Conservation (phyloP, 2,797 vertebrate genomes). For the Hippopotamyrus pictus region DNA sequence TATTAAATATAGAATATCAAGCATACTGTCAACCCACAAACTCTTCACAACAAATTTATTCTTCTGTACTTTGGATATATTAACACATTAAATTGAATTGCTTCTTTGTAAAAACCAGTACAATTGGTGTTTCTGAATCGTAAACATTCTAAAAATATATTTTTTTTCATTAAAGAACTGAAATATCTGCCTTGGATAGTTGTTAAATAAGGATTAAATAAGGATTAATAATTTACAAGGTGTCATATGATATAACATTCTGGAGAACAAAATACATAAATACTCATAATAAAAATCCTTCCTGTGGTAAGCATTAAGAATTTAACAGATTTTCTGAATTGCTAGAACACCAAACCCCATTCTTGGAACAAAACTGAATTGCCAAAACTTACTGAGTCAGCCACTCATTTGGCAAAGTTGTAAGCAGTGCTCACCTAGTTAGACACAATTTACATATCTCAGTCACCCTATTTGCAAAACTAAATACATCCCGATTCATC, state of each 20-base stretch:
- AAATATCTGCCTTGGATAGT: not conserved
- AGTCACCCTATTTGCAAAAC: not conserved
- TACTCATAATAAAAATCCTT: not conserved
- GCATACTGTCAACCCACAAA: not conserved
- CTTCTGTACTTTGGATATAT: not conserved
- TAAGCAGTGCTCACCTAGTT: not conserved
- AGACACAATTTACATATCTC: not conserved
- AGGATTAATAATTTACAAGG: not conserved
- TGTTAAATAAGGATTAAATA: conserved; percentile 7
- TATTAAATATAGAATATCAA: not conserved
- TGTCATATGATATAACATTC: not conserved
- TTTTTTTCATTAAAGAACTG: not conserved
- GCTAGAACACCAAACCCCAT: not conserved
- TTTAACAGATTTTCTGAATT: not conserved
- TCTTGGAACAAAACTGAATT: not conserved
- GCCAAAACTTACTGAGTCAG: not conserved
- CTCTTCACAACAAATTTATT: not conserved
- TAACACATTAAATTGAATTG: not conserved
- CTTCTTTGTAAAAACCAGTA: not conserved
- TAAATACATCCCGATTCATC: not conserved
- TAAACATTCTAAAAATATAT: not conserved
- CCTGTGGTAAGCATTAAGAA: not conserved
- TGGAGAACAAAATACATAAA: not conserved
- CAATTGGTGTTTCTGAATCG: not conserved
- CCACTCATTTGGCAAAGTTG: not conserved